Percentiles rank a stretch among this genome's conserved stretches.
These are phyloP conservation scores for Drosophila ustulata DNA, from an alignment of 2,888 invertebrate genomes.

Conservation along the genomic window DNA sequence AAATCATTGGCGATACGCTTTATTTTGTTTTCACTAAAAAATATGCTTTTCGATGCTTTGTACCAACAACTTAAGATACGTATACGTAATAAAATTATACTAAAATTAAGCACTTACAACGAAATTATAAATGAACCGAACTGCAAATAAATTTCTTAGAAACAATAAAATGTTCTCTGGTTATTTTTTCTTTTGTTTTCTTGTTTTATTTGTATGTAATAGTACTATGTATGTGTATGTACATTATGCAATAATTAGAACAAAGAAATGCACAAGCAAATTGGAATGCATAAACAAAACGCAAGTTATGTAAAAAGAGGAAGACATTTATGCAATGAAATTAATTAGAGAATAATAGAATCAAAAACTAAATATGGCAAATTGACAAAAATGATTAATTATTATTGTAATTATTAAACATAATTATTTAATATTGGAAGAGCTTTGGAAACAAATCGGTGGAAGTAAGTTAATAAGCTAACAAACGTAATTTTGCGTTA, in stretches of 20 bases:
- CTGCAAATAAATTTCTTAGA: constrained; percentile 48
- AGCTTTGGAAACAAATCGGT: constrained; percentile 80
- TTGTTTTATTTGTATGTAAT: constrained; percentile 9
- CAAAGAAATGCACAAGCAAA: constrained; percentile 73
- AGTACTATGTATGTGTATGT: constrained; percentile 52
- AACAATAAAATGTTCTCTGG: constrained; percentile 51
- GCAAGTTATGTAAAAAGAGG: constrained; percentile 56
- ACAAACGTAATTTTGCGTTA: constrained; percentile 72
- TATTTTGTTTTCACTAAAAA: constrained; percentile 67
- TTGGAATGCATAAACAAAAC: constrained; percentile 77
- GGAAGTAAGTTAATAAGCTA: constrained; percentile 76
- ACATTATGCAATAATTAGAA: constrained; percentile 65
- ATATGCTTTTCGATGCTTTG: constrained; percentile 76
- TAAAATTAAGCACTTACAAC: constrained; percentile 59
- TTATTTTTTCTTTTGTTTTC: background rate
- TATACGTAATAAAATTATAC: constrained; percentile 63
- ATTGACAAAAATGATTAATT: constrained; percentile 50
- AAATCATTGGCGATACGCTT: constrained; percentile 76
- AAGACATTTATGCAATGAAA: constrained; percentile 66
- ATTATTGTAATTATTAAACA: constrained; percentile 55
- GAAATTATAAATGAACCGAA: constrained; percentile 65
- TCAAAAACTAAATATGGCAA: constrained; percentile 72
- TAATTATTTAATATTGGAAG: constrained; percentile 74
- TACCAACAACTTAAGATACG: constrained; percentile 80
- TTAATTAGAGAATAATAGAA: constrained; percentile 21